phyloP scores from a whole-genome alignment of 2,797 vertebrate genomes.

The Gymnothorax javanicus region DNA sequence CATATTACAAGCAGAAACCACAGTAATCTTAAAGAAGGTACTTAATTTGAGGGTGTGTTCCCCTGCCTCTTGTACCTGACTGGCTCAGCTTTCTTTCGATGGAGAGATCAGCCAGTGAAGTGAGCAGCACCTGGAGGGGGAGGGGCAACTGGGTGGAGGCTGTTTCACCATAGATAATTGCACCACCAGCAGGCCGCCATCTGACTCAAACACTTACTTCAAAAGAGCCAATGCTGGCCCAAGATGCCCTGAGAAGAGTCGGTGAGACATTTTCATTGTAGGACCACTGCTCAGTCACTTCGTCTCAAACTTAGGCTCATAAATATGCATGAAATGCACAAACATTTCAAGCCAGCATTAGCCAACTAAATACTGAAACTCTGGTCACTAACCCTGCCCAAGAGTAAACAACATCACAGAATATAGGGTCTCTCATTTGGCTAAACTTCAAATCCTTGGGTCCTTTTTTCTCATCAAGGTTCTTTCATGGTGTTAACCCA shows the following conservation, averaged over 20 bases:
- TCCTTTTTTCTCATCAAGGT: not conserved
- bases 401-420: not conserved
- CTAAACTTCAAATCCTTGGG: not conserved
- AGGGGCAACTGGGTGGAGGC: not conserved
- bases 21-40: not conserved
- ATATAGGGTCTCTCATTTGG: not conserved
- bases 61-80: not conserved
- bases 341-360: not conserved
- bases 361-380: not conserved
- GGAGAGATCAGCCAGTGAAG: not conserved
- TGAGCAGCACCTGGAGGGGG: not conserved
- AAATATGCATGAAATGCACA: not conserved
- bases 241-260: not conserved
- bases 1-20: not conserved
- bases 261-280: not conserved
- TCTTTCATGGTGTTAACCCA: not conserved
- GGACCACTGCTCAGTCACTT: not conserved
- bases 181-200: not conserved
- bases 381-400: not conserved
- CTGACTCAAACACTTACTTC: not conserved
- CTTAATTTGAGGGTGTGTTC: not conserved
- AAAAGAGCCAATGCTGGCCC: not conserved
- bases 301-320: not conserved
- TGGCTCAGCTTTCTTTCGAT: not conserved
- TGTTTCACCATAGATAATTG: not conserved